Evolutionary conservation across 1,140 invertebrate species (phyloP), one percentile per base, ranked within the genome.

Genomic region (Metaphire vulgaris): DNA sequence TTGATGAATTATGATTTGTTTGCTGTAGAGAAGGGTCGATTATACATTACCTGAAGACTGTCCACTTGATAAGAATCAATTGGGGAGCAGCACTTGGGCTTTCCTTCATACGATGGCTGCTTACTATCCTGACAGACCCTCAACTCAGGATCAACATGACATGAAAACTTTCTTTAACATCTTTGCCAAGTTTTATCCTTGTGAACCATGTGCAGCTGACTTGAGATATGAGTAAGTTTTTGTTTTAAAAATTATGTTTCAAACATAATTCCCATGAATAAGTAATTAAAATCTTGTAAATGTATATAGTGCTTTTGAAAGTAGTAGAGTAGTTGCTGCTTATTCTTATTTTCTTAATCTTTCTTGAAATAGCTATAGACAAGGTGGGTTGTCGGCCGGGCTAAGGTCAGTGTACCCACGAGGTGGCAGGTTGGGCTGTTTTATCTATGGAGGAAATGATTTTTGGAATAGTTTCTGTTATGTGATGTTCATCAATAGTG

Each of bases 81-180:
- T 74, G 28, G 90, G 90, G 0, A 82, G 88, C 21, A 86, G 85
- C 32, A 89, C 96, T 2, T 99, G 97, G 97, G 91, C 91, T 64
- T 91, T 99, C 80, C 88, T 99, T 0, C 97, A 99, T 83, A 96
- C 97, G 21, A 97, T 99, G 91, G 95, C 95, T 1, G 95, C 95
- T 0, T 93, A 96, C 85, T 99, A 92, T 88, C 96, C 97, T 0
- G 90, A 93, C 16, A 90, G 92, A 79, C 96, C 97, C 0, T 90
- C 90, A 0, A 82, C 84, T n/a, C 81, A 87, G 70, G 89, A 96
- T 79, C 90, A 92, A 78, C 87, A 88, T 14, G 90, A 94, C 81
- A 93, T 96, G 90, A 89, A 87, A 74, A 88, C 89, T 28, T 98
- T 98, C 83, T 92, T 99, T 76, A 87, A 90, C 65, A 88, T 93